These are phyloP conservation scores for Microtus obscurus DNA, from an alignment of 2,797 vertebrate species.

Conservation along the genomic window DNA sequence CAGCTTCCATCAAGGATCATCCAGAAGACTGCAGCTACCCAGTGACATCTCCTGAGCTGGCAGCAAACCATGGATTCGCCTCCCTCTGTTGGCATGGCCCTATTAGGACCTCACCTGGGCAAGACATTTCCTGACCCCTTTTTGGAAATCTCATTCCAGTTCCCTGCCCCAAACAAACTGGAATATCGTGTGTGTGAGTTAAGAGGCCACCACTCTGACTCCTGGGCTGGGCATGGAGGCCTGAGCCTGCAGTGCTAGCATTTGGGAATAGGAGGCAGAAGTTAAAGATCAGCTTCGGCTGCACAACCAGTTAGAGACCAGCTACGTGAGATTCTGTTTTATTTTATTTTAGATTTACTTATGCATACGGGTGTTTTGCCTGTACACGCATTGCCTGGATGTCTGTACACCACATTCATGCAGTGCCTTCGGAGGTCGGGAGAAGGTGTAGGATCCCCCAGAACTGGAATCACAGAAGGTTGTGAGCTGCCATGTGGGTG, in stretches of 20 bases:
- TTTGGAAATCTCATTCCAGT: rapidly evolving
- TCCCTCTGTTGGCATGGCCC: not conserved
- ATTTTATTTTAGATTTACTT: not conserved
- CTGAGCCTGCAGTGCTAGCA: not conserved
- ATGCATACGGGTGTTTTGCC: not conserved
- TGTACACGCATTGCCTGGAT: too few species aligned
- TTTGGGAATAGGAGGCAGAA: not conserved
- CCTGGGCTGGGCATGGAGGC: too few species aligned
- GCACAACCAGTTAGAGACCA: not conserved
- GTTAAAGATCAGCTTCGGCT: not conserved
- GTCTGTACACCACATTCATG: not conserved
- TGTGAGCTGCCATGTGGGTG: not conserved
- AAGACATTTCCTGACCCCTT: not conserved
- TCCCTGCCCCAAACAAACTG: not conserved
- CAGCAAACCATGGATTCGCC: not conserved
- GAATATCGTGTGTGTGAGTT: too few species aligned
- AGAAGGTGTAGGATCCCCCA: not conserved
- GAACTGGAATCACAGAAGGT: not conserved
- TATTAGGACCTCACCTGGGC: not conserved
- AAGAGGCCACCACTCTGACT: not conserved
- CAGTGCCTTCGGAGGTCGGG: not conserved
- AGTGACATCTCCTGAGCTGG: not conserved
- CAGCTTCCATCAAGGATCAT: not conserved
- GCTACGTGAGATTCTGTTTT: not conserved
- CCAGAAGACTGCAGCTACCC: not conserved